phyloP scores from a whole-genome alignment of 2,797 vertebrate genomes.

The Leucoraja ocellata region DNA sequence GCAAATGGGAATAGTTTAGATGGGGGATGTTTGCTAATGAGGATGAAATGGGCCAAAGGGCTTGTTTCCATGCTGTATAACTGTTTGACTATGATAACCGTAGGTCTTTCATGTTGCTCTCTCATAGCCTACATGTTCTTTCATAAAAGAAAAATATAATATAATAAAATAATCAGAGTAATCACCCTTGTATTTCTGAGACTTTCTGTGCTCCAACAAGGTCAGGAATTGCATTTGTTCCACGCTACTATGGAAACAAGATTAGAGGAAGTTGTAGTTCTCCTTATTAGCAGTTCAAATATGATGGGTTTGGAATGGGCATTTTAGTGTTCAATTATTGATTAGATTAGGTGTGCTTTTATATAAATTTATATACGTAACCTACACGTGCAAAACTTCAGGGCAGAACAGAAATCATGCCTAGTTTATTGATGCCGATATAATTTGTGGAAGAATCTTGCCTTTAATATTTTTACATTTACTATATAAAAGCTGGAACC shows the following conservation, averaged over 20 bases:
- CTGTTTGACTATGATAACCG: too few relatives aligned
- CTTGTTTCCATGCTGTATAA: not conserved
- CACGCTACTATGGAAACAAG: constrained; percentile 28
- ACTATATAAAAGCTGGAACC: not conserved
- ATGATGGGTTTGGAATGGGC: not conserved
- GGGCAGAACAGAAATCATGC: not conserved
- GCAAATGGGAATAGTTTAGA: not conserved
- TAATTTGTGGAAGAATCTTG: not conserved
- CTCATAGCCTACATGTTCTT: not conserved
- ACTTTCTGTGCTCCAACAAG: not conserved
- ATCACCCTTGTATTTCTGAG: not conserved
- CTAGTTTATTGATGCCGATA: not conserved
- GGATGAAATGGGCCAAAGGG: not conserved
- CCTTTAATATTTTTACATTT: not conserved
- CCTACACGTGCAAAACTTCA: not conserved
- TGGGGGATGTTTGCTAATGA: not conserved
- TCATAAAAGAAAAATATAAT: not conserved
- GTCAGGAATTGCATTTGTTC: not conserved
- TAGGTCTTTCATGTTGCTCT: not conserved
- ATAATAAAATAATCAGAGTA: not conserved
- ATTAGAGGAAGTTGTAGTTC: not conserved
- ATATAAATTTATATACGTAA: not conserved
- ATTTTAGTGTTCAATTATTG: not conserved
- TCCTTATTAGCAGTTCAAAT: not conserved
- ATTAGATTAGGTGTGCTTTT: not conserved